Base-by-base conservation (phyloP, 2,797 vertebrate genomes). In the Spinus olivaceus region DNA sequence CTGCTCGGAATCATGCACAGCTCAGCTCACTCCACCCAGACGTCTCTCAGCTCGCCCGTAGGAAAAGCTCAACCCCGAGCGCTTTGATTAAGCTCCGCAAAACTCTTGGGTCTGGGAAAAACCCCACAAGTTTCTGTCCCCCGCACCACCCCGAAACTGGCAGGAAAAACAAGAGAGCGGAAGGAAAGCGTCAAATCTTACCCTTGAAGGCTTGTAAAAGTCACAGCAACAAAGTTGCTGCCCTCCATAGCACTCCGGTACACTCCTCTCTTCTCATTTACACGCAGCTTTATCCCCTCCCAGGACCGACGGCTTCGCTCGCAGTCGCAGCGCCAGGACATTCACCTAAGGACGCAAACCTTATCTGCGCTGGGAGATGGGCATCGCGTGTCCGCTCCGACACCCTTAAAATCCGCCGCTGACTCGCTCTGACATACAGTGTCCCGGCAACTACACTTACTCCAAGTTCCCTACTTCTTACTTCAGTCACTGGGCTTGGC, bases 181-280 rank as follows among this genome's bases (percentile, higher is more conserved):
- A 67, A 86, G 65, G 33, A 77, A 87, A 81, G 54, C 13, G 1
- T 61, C 78, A 24, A 66, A 32, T 86, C 97, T 97, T 97, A 97
- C 88, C 91, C 86, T 91, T 22, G 94, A 90, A 78, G 64, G 41
- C 78, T 95, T 56, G 72, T 70, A 67, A 93, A 96, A 86, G 89
- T 89, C 93, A 92, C 85, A 92, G 77, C 84, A 60, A 42, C 92
- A 46, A 84, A 88, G 86, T 77, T 72, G 44, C 94, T 95, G 79
- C 51, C 88, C 86, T 94, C 94, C 94, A 91, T 91, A 95, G 80
- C 85, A 92, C 70, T 61, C 32, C 24, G 13, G 66, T 76, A 32
- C 42, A 25, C 89, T 95, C 79, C 88, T 94, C 81, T 95, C 91
- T 86, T 90, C 94, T 96, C 82, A 77, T 81, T 94, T 85, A 93